Evolutionary conservation across 2,888 invertebrate species (phyloP).

Genomic region (Listrodromus nycthemerus): DNA sequence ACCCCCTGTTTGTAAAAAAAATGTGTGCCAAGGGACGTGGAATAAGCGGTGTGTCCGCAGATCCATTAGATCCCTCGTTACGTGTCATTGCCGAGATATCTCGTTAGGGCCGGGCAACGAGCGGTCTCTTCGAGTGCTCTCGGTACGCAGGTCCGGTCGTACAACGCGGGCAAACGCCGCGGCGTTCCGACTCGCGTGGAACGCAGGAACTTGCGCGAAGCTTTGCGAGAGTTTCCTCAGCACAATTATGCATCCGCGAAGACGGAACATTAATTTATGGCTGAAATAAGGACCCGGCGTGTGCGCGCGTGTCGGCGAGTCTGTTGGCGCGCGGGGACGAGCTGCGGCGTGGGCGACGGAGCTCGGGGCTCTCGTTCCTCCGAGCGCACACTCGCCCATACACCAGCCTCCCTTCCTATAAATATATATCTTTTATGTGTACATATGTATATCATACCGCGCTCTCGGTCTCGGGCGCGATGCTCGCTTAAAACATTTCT

Average conservation of each 20-base stretch:
- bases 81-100: conserved; percentile 79
- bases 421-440: conserved; percentile 19
- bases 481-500: conserved; percentile 83
- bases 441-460: conserved; percentile 36
- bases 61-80: conserved; percentile 79
- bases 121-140: conserved; percentile 12
- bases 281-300: conserved; percentile 81
- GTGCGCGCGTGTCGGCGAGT: conserved; percentile 82
- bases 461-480: conserved; percentile 69
- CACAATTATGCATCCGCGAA: conserved; percentile 82
- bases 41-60: conserved; percentile 65
- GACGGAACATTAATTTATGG: conserved; percentile 83
- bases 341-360: conserved; percentile 46
- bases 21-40: not conserved
- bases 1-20: not conserved
- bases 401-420: conserved; percentile 14
- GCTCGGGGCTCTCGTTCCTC: conserved; percentile 33
- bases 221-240: conserved; percentile 49
- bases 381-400: conserved; percentile 10
- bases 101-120: conserved; percentile 45
- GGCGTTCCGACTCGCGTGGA: not conserved
- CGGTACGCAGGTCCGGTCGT: not conserved
- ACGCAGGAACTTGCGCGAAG: conserved; percentile 30
- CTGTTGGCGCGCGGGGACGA: conserved; percentile 75
- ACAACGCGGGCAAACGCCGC: conserved; percentile 10